These are phyloP conservation scores for Sinosuthora webbiana DNA, from an alignment of 2,113 vertebrate species.

Conservation along the genomic window DNA sequence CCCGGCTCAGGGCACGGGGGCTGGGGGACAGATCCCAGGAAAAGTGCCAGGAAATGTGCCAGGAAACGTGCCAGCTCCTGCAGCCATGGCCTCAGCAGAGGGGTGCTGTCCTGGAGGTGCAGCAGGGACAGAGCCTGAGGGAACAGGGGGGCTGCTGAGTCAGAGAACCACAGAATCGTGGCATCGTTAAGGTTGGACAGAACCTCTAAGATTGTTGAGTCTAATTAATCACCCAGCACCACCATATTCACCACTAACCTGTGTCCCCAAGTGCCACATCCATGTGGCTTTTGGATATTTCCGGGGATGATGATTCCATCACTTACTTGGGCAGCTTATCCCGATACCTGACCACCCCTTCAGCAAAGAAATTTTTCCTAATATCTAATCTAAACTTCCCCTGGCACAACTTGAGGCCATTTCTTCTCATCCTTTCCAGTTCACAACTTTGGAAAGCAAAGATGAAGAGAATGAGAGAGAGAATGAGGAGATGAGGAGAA, in stretches of 20 bases:
- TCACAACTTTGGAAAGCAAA: not conserved
- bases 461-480: no score
- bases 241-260: fast-evolving
- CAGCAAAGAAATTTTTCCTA: not conserved
- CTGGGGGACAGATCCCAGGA: not conserved
- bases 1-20: not conserved
- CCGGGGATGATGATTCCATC: not conserved
- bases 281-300: not conserved
- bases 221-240: not conserved
- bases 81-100: fast-evolving
- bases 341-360: not conserved
- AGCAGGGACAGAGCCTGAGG: not conserved
- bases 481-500: no score
- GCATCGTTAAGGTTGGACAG: not conserved
- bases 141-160: not conserved
- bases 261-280: not conserved
- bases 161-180: not conserved
- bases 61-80: not conserved
- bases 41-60: not conserved
- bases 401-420: not conserved
- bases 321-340: not conserved
- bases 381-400: not conserved
- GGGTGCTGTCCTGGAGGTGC: fast-evolving
- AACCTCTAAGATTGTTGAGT: not conserved
- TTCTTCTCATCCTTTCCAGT: not conserved